phyloP scores from a whole-genome alignment of 1,140 invertebrate species.

The Monomorium pharaonis region DNA sequence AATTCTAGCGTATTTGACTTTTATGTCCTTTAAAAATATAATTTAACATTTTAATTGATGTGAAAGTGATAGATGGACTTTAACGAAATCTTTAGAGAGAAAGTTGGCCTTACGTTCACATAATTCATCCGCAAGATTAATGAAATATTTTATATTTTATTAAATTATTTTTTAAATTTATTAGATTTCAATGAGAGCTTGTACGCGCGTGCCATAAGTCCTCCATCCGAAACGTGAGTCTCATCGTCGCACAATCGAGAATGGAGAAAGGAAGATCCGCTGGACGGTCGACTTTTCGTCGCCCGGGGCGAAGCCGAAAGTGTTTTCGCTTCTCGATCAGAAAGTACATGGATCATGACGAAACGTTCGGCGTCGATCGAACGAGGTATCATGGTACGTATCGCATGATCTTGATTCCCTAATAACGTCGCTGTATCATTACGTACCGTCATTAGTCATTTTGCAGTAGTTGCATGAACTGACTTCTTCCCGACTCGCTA shows the following conservation, averaged over 20 bases:
- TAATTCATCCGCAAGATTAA: not conserved
- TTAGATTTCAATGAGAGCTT: not conserved
- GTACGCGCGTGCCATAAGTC: not conserved
- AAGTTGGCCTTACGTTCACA: not conserved
- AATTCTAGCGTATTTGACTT: not conserved
- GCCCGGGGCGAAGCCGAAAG: conserved; percentile 50
- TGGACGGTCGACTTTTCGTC: conserved; percentile 30
- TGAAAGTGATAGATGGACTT: not conserved
- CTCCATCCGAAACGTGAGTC: not conserved
- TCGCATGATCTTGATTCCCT: conserved; percentile 29
- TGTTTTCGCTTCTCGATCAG: conserved; percentile 34
- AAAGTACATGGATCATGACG: conserved; percentile 29
- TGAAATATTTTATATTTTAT: not conserved
- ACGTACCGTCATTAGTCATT: conserved; percentile 30
- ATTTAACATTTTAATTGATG: not conserved
- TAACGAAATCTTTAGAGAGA: not conserved
- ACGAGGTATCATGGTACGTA: not conserved
- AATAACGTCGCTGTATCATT: conserved; percentile 24
- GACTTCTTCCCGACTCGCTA: not conserved
- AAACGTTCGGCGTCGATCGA: not conserved
- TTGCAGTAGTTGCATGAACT: not conserved
- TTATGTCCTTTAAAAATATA: not conserved
- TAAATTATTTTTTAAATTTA: not conserved
- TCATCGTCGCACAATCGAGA: conserved; percentile 21
- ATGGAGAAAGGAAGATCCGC: conserved; percentile 56